phyloP scores from a whole-genome alignment of 2,113 vertebrate genomes.

The Oenanthe oenanthe region DNA sequence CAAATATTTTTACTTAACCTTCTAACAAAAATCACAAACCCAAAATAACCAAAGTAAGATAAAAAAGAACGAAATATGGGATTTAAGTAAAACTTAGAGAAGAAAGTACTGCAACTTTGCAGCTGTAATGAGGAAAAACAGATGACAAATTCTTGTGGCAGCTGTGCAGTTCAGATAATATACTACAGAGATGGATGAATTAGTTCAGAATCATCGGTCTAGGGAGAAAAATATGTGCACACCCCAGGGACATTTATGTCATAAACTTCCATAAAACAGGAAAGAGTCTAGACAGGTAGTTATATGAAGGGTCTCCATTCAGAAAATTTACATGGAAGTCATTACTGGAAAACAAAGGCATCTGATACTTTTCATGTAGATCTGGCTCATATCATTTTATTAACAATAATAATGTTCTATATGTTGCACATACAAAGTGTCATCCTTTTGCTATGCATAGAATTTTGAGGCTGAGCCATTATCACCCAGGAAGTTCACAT shows the following conservation, averaged over 20 bases:
- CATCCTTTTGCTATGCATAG: neutral
- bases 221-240: neutral
- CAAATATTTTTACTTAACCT: neutral
- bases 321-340: neutral
- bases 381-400: neutral
- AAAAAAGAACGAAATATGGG: neutral
- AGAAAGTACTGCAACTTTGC: neutral
- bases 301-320: neutral
- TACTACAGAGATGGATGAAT: neutral
- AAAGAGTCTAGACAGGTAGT: slow-evolving; percentile 46
- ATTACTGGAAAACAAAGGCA: neutral
- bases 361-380: neutral
- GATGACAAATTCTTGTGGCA: neutral
- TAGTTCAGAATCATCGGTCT: neutral
- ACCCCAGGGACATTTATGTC: neutral
- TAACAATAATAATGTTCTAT: neutral
- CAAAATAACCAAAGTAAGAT: neutral
- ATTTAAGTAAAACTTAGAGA: neutral
- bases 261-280: neutral
- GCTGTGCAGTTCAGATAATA: neutral
- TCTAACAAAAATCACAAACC: neutral
- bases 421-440: neutral
- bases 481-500: neutral
- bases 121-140: slow-evolving; percentile 13
- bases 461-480: neutral